Percentiles rank a stretch among this genome's conserved stretches.
Conservation (phyloP, 2,797 vertebrate species). For the Enteromius treurensis region DNA sequence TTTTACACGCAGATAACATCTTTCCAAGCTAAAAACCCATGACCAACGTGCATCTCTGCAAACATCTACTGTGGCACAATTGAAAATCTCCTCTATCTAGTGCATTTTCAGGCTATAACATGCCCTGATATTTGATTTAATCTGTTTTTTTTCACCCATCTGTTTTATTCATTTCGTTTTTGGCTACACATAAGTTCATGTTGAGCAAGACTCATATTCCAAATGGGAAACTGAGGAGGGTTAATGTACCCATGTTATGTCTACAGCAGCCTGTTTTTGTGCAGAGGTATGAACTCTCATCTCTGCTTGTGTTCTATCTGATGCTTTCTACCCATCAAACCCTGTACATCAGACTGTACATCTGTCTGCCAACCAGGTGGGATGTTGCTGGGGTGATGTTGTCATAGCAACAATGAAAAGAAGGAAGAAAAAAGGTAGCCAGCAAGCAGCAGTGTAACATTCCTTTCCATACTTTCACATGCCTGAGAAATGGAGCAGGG, state of each 20-base stretch:
- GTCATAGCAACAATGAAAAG: constrained; percentile 18
- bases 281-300: constrained; percentile 36
- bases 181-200: constrained; percentile 41
- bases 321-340: constrained; percentile 2
- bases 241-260: constrained; percentile 61
- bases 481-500: constrained; percentile 6
- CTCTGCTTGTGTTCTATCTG: constrained; percentile 5
- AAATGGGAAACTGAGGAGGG: background rate
- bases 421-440: background rate
- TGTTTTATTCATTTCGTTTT: constrained; percentile 28
- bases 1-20: constrained; percentile 41
- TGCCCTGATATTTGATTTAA: constrained; percentile 4
- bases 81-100: constrained; percentile 6
- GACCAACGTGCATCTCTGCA: constrained; percentile 27
- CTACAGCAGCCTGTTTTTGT: constrained; percentile 58
- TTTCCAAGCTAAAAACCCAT: constrained; percentile 42
- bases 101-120: constrained; percentile 42
- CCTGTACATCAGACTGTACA: background rate
- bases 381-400: constrained; percentile 29
- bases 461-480: constrained; percentile 14
- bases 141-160: background rate
- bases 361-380: constrained; percentile 29
- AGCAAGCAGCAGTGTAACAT: background rate
- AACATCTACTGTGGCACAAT: constrained; percentile 27
- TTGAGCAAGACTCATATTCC: constrained; percentile 45